These are phyloP conservation scores for Contarinia nasturtii DNA, from an alignment of 1,140 invertebrate species.

Conservation along the genomic window DNA sequence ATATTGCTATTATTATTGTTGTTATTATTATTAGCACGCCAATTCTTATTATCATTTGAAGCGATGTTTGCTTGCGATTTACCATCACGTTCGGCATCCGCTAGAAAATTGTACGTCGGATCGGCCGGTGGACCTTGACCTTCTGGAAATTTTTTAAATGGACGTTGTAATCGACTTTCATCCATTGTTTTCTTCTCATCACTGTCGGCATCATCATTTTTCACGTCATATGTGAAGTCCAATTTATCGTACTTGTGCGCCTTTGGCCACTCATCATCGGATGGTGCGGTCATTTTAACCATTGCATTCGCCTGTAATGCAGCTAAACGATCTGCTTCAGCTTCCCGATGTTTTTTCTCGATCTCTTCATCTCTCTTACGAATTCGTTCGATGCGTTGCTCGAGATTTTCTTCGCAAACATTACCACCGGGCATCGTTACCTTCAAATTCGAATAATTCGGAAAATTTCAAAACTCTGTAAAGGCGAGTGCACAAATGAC, in stretches of 20 bases:
- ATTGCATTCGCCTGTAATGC: constrained; percentile 27
- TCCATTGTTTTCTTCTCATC: constrained; percentile 2
- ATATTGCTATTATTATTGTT: constrained; percentile 16
- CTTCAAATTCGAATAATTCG: neutral
- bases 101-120: constrained; percentile 28
- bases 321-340: constrained; percentile 28
- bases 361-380: constrained; percentile 28
- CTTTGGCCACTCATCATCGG: constrained; percentile 20
- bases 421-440: neutral
- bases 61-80: neutral
- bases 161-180: neutral
- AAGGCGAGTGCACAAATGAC: no score
- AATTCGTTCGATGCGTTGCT: constrained; percentile 27
- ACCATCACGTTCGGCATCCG: constrained; percentile 22
- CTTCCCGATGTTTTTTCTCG: constrained; percentile 25
- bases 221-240: constrained; percentile 5
- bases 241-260: constrained; percentile 16
- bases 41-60: constrained; percentile 11
- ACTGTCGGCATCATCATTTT: neutral
- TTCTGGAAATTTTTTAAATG: constrained; percentile 9
- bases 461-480: no score
- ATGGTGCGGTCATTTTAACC: constrained; percentile 24
- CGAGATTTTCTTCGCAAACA: constrained; percentile 10
- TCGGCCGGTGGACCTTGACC: constrained; percentile 28
- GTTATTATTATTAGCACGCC: constrained; percentile 7